Base-by-base conservation (phyloP, 1,140 invertebrate species). In the Protaetia brevitarsis region DNA sequence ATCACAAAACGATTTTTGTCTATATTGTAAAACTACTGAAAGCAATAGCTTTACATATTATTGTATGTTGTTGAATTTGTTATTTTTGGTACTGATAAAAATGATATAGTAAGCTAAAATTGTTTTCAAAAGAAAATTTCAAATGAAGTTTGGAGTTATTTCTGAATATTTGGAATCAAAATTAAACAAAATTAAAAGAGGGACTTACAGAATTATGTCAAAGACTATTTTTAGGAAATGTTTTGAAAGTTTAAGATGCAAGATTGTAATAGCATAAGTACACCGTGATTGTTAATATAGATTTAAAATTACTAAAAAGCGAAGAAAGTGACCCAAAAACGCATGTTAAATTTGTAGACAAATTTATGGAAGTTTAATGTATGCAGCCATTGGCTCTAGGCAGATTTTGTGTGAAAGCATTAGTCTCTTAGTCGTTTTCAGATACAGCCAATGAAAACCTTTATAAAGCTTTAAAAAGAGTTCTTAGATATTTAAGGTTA, bases 401-500 rank as follows among this genome's bases (percentile, higher is more conserved):
- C 69, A 69, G 76, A 73, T 66, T 66, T 67, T 76, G 45, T 71
- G 64, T 68, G 63, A 23, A 71, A 67, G 63, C 27, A 60, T 75
- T 19, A 69, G 57, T 61, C 71, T 69, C 59, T 63, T 77, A 73
- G 71, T 36, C 62, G 76, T 57, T 78, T 65, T 65, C 74, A 66
- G 23, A 61, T 16, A 62, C 51, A 30, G 67, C 71, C 10, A 65
- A 51, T 67, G 60, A 73, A 58, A 56, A 67, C 23, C 31, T 74
- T 27, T 74, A 56, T 59, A 71, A 71, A 63, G 66, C 60, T 30
- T 37, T 70, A 57, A 71, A 74, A 27, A 61, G 72, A 60, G 64
- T 77, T 7, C 61, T 78, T 19, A 72, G 73, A 68, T 78, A 77
- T 68, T 28, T 71, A 73, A 59, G 58, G 63, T 21, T 76, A 71